phyloP scores from a whole-genome alignment of 2,888 invertebrate genomes.

The Andrena bicolor region DNA sequence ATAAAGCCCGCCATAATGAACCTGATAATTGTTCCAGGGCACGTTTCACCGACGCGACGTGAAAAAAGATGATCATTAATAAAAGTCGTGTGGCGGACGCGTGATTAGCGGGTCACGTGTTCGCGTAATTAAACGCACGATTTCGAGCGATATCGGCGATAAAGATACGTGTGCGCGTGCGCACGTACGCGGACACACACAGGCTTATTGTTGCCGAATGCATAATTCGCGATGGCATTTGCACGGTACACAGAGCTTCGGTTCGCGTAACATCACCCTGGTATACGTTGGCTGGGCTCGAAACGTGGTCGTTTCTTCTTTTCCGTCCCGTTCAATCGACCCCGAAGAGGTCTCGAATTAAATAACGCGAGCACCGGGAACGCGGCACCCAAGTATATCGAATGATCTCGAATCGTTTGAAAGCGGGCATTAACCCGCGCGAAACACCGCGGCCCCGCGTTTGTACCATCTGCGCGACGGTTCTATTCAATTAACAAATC shows the following conservation, averaged over 20 bases:
- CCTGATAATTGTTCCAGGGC: conserved; percentile 34
- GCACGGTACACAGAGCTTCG: not conserved
- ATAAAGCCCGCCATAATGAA: conserved; percentile 17
- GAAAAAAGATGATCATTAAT: conserved; percentile 37
- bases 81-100: conserved; percentile 29
- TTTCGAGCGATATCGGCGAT: conserved; percentile 1
- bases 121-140: conserved; percentile 33
- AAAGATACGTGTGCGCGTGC: not conserved
- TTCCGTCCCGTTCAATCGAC: not conserved
- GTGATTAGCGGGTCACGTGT: conserved; percentile 45
- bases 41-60: conserved; percentile 13
- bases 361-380: not conserved
- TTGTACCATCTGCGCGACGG: conserved; percentile 49
- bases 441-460: conserved; percentile 23
- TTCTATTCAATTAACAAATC: conserved; percentile 60
- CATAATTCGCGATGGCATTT: not conserved
- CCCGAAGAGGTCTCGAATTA: not conserved
- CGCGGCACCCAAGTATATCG: not conserved
- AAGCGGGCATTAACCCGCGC: conserved; percentile 18
- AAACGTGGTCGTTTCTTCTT: not conserved
- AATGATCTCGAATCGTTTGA: conserved; percentile 36
- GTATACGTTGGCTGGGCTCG: too few species aligned
- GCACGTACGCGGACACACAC: not conserved
- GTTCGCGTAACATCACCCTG: conserved; percentile 13
- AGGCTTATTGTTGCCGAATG: conserved; percentile 1